Base-by-base conservation (phyloP, 1,140 invertebrate species). In the Papilio helenus region DNA sequence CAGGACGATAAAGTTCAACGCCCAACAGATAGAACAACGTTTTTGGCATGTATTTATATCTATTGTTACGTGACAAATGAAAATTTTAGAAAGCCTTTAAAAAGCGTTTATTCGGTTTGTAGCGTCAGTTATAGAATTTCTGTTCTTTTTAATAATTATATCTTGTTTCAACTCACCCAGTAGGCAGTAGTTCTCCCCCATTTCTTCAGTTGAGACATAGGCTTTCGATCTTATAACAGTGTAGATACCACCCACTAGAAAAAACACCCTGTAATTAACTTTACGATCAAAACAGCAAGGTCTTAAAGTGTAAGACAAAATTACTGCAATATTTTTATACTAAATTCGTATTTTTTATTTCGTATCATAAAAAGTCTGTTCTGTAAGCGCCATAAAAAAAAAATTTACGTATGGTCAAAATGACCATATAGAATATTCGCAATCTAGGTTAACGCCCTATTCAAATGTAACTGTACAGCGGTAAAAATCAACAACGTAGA, bases 151-250 rank as follows among this genome's bases (percentile, higher is more conserved):
- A 18, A 1, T 16, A 49, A 49, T 7, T 55, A n/a, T n/a, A 2
- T n/a, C 9, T 18, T 26, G 14, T 46, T 65, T 23, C 23, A 3
- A 86, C 86, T 89, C 82, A 84, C 98, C 98, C 34, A 98, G 90
- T 77, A 99, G 95, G 88, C 98, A 98, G 94, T 99, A 99, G 90
- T 99, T 99, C 89, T 99, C 99, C 3, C 99, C 99, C 95, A 99
- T 96, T 96, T 99, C 99, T 92, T 99, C 98, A 0, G 98, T 98
- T n/a, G 98, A 99, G 0, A 99, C 97, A 89, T 97, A 99, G 7
- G 99, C 99, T 95, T 99, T 99, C 1, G 99, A 99, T 84, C 99
- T 96, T 82, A 99, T 99, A 1, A 99, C 99, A 0, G 99, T 99
- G 92, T 99, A 99, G 91, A 99, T 99, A 71, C 99, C 99, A 46